Base-by-base conservation (phyloP, 64 coral and sea anemone genomes). In the Acropora tenuis region DNA sequence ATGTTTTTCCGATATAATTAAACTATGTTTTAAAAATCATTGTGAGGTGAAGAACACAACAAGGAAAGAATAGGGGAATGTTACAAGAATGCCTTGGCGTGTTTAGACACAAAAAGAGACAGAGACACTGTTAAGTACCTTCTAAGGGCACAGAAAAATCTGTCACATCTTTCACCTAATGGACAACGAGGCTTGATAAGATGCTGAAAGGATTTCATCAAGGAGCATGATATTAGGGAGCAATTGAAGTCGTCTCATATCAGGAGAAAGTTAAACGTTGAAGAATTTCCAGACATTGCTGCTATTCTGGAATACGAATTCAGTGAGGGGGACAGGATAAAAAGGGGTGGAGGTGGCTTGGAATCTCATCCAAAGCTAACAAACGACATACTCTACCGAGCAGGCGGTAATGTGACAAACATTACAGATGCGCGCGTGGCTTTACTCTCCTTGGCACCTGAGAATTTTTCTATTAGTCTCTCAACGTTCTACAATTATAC, bases 101-200 rank as follows among this genome's bases (percentile, higher is more conserved):
- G 78, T 92, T 52, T 92, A 48, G 81, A 92, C 59, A 92, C 69
- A 71, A 92, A 86, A 92, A n/a, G 90, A 65, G 57, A 92, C 69
- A 84, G 80, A 69, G 89, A 77, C 53, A 91, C 71, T 55, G 48
- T 91, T 11, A 85, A 84, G 50, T 79, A 69, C 8, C 45, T 91
- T 74, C 60, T 44, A 12, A n/a, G 15, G 66, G 50, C 40, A 41
- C 55, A 77, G 40, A 78, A 41, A 43, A 41, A 46, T 18, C 61
- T 45, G 18, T 58, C 76, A 18, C 41, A 48, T 76, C 73, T 55
- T 89, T 78, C 57, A 57, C 19, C 17, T 50, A 80, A 58, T 16
- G 16, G 47, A 78, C 17, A 66, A 40, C 6, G 18, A 45, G 47
- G 58, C 43, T 19, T n/a, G 47, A 46, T 41, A 30, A 19, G 30